A percentile compares a stretch with the other conserved stretches of the same genome.
phyloP scores from a whole-genome alignment of 2,113 vertebrate species.

The Erinaceus europaeus region DNA sequence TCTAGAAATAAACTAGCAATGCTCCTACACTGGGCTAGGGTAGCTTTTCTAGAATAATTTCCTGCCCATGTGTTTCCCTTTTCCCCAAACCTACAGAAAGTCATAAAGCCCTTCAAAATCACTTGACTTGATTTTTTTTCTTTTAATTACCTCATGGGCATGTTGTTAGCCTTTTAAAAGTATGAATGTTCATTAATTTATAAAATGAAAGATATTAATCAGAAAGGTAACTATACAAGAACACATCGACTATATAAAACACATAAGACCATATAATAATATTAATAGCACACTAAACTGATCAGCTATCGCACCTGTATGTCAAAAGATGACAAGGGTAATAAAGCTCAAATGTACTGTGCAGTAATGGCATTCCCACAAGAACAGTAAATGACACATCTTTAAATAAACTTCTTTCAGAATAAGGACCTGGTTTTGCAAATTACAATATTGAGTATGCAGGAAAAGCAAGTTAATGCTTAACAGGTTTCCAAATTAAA shows the following conservation, averaged over 20 bases:
- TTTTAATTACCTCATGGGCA: constrained; percentile 43
- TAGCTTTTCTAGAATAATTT: neutral
- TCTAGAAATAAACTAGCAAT: neutral
- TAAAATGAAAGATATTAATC: constrained; percentile 59
- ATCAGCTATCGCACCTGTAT: neutral
- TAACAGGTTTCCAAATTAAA: constrained; percentile 54
- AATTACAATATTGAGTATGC: constrained; percentile 44
- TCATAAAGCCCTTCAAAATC: constrained; percentile 16
- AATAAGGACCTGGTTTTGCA: constrained; percentile 25
- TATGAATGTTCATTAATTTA: constrained; percentile 35
- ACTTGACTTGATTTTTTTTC: constrained; percentile 48
- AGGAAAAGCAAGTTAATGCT: constrained; percentile 38
- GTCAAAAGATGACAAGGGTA: constrained; percentile 51
- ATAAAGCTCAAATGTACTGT: constrained; percentile 6
- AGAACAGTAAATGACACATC: constrained; percentile 29
- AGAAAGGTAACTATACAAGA: constrained; percentile 28
- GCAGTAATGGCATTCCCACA: constrained; percentile 9
- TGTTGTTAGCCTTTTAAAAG: constrained; percentile 31
- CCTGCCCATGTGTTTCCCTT: neutral
- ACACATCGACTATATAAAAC: constrained; percentile 49
- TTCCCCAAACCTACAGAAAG: neutral
- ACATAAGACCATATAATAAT: constrained; percentile 30
- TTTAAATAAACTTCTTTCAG: constrained; percentile 39
- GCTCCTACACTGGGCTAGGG: no score
- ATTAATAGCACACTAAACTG: constrained; percentile 61